phyloP scores from a whole-genome alignment of 2,888 invertebrate species.

The Deilephila porcellus region DNA sequence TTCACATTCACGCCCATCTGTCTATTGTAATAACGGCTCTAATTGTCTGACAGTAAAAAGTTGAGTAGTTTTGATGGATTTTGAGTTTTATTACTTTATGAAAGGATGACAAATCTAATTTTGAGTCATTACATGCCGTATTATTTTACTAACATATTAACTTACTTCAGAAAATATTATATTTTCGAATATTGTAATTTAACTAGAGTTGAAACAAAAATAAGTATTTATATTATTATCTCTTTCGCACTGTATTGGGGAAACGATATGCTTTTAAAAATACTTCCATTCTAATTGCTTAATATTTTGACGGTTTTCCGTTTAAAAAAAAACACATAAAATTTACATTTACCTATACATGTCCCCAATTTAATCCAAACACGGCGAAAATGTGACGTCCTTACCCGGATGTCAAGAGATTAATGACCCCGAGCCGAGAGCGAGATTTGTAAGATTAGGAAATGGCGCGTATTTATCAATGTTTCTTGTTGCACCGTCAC shows the following conservation, averaged over 20 bases:
- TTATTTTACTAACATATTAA: no score
- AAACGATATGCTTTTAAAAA: no score
- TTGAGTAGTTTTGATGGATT: not conserved
- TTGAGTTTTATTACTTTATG: not conserved
- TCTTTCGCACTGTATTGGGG: no score
- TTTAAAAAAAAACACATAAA: not conserved
- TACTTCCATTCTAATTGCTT: no score
- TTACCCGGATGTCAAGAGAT: constrained; percentile 18
- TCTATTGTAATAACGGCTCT: not conserved
- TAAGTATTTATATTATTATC: no score
- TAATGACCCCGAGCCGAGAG: constrained; percentile 12
- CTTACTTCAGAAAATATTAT: no score
- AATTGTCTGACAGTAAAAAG: not conserved
- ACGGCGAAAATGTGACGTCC: constrained; percentile 2
- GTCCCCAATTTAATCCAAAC: constrained; percentile 13
- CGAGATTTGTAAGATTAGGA: constrained; percentile 27
- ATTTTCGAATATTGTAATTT: no score
- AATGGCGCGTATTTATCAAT: constrained; percentile 25
- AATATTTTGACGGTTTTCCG: no score
- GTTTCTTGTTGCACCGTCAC: constrained; percentile 23
- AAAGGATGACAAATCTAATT: no score
- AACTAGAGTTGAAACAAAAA: no score
- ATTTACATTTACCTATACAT: not conserved
- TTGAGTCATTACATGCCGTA: no score
- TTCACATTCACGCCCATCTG: not conserved